A percentile compares a stretch with the other conserved stretches of the same genome.
Evolutionary conservation across 2,888 invertebrate species (phyloP).

Genomic region (Cephus rjabovi): DNA sequence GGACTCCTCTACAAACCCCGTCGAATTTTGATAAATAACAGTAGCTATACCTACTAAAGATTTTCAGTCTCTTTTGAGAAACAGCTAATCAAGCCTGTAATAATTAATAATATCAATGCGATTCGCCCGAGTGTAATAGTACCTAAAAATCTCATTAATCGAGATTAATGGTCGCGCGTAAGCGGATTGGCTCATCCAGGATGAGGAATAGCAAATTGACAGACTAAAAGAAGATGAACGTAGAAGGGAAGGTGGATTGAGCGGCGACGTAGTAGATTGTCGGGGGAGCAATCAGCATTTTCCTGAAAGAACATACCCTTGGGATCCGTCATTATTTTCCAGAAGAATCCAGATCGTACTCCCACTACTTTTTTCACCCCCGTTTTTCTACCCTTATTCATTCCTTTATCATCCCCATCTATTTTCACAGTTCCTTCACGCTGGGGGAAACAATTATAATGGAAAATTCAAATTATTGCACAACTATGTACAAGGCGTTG

Average conservation of each 20-base stretch:
- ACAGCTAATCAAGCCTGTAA: neutral
- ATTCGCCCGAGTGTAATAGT: neutral
- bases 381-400: neutral
- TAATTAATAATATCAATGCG: neutral
- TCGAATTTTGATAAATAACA: neutral
- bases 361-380: neutral
- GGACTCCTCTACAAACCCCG: neutral
- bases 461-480: neutral
- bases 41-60: neutral
- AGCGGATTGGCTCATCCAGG: neutral
- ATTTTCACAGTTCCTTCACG: neutral
- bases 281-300: constrained; percentile 55
- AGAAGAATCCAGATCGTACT: neutral
- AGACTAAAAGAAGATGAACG: constrained; percentile 18
- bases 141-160: neutral
- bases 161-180: neutral
- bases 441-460: neutral
- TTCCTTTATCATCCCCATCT: neutral
- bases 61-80: neutral
- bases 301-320: constrained; percentile 44
- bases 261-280: neutral
- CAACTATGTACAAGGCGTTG: neutral
- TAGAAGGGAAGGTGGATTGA: constrained; percentile 7
- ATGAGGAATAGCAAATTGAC: constrained; percentile 26
- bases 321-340: constrained; percentile 45